Base-by-base conservation (phyloP, 2,797 vertebrate species). In the Crocodylus rhombifer region DNA sequence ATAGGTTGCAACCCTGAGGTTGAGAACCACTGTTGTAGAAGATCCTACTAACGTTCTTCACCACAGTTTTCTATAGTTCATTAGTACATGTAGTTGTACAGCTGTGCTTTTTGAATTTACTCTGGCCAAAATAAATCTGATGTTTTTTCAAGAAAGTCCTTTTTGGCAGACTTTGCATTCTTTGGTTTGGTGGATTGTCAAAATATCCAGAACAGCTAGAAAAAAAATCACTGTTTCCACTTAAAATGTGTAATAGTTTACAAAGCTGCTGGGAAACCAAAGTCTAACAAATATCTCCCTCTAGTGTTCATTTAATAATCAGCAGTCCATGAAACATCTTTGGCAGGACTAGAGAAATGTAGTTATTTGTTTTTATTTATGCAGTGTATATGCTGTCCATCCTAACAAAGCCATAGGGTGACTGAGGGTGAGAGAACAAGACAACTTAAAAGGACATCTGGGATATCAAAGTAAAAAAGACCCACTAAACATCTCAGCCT, bases 241-340 rank as follows among this genome's bases (percentile, higher is more conserved):
- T 84, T 86, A 87, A 80, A 55, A 25, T 78, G 4, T 4, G 8
- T 26, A 71, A 21, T 7, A n/a, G 33, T 1, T 6, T 13, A 13
- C 56, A 33, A 67, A 84, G 62, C 10, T 0, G 2, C 78, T 0
- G 33, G 33, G 33, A 60, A 55, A 33, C 75, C 76, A 28, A 75
- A 77, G 60, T 73, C 64, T 85, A 87, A 86, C 56, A 55, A 79
- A 96, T 91, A 92, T 85, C 91, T 97, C 97, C 97, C 96, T 92
- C 97, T 89, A 56, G 96, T 80, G 98, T 96, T 55, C 57, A 15
- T 5, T 1, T 33, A 2, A n/a, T 3, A 4, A 16, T 79, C 1
- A 1, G 51, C 25, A 74, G 14, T 1, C 33, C 18, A 0, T 33
- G 0, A 0, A 36, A 61, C 9, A 2, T 60, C 51, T 61, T 64